These are phyloP conservation scores for Gymnocheta viridis DNA, from an alignment of 2,888 invertebrate genomes.

Conservation along the genomic window DNA sequence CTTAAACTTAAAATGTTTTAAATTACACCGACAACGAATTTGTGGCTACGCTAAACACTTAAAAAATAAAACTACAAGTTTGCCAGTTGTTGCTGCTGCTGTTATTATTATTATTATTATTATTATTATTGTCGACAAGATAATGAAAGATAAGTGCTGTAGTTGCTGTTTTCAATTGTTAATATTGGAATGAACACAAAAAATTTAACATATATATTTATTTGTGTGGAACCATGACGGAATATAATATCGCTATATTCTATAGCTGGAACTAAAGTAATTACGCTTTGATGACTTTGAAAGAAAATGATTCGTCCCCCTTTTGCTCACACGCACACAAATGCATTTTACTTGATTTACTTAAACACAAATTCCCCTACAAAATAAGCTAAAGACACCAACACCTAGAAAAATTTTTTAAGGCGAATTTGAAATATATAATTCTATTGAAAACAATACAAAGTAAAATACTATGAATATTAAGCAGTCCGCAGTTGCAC, in stretches of 20 bases:
- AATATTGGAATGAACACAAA: slow-evolving; percentile 1
- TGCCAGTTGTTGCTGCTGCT: slow-evolving; percentile 15
- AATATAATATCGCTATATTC: slow-evolving; percentile 20
- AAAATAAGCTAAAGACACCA: slow-evolving; percentile 9
- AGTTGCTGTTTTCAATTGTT: slow-evolving; percentile 48
- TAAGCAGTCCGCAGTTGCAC: neutral
- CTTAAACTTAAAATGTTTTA: slow-evolving; percentile 65
- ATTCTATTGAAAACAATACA: slow-evolving; percentile 9
- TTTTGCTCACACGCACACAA: neutral
- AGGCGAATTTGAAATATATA: slow-evolving; percentile 53
- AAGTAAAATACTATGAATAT: neutral
- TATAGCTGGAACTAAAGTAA: slow-evolving; percentile 50
- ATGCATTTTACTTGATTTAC: neutral
- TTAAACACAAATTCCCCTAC: slow-evolving; percentile 34
- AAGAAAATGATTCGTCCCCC: slow-evolving; percentile 54
- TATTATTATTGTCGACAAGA: slow-evolving; percentile 51
- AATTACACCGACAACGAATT: slow-evolving; percentile 42
- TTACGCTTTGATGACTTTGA: slow-evolving; percentile 65
- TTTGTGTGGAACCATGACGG: slow-evolving; percentile 53
- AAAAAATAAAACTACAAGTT: slow-evolving; percentile 32
- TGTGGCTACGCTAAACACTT: slow-evolving; percentile 43
- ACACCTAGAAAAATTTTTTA: slow-evolving; percentile 45
- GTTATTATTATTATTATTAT: neutral
- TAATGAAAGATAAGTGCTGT: slow-evolving; percentile 67
- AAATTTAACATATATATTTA: slow-evolving; percentile 28